Evolutionary conservation across 2,113 vertebrate species (phyloP), one percentile per base, ranked within the genome.

Genomic region (Ahaetulla prasina): DNA sequence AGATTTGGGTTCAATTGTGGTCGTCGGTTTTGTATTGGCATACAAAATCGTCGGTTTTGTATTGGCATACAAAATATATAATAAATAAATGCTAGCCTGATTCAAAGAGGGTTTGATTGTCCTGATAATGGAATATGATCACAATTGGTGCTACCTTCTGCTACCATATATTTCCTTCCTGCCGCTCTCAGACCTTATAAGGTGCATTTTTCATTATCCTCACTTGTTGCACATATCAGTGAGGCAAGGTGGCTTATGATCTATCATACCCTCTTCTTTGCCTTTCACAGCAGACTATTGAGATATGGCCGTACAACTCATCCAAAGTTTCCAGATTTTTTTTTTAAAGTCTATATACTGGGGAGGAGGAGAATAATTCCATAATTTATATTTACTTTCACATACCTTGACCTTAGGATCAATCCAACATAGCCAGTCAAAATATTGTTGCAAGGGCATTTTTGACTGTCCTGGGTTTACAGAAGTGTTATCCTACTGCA

Each of bases 361-460:
- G 45, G 47, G 60, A 54, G 4, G 53, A 30, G 8, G 54, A 68
- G 25, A n/a, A 90, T 11, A 10, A 74, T 47, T 55, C n/a, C 47
- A 89, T 60, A 25, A 85, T 52, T 92, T 85, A 84, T 63, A 43
- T 57, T 6, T 50, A 12, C 25, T 54, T 86, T 60, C 47, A 39
- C 54, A 85, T 85, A 50, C 87, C n/a, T 85, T 93, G 93, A 94
- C 93, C 52, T 84, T 25, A 16, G 52, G 47, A 18, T 74, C 89
- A 60, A 68, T 92, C 45, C 35, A 91, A 0, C 43, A 89, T 20
- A 85, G 74, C 93, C 90, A 30, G 90, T 18, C 49, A 80, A 94
- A 95, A 92, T 88, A 92, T 90, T 54, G 84, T 43, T 92, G 89
- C 85, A 85, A 89, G 54, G 54, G 54, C 90, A 53, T 27, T 85